A percentile compares a stretch with the other conserved stretches of the same genome.
Conservation (phyloP, 2,113 vertebrate species). For the Scophthalmus maximus region DNA sequence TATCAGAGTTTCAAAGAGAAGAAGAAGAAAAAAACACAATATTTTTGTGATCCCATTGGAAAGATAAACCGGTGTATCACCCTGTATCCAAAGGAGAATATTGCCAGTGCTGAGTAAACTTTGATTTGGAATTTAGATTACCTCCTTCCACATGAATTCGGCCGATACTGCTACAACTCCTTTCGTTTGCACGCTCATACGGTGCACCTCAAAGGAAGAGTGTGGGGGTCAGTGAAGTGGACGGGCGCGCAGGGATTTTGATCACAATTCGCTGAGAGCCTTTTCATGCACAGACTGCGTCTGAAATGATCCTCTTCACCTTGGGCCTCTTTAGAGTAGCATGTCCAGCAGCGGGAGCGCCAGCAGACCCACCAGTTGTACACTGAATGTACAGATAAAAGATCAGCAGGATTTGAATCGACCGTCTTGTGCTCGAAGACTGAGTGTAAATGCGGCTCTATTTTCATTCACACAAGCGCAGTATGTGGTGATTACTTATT, state of each 20-base stretch:
- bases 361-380: not conserved
- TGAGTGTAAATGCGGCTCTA: not conserved
- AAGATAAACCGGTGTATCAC: constrained; percentile 21
- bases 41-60: constrained; percentile 16
- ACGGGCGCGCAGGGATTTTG: no score
- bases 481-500: not conserved
- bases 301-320: constrained; percentile 32
- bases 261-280: no score
- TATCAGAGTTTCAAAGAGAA: constrained; percentile 11
- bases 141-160: not conserved
- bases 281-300: constrained; percentile 31
- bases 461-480: not conserved
- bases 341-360: not conserved
- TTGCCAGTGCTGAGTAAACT: not conserved
- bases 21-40: not conserved
- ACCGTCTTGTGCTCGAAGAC: no score
- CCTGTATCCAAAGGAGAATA: constrained; percentile 2
- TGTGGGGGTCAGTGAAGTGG: not conserved
- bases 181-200: not conserved
- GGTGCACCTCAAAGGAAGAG: not conserved
- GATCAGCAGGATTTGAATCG: not conserved
- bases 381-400: not conserved
- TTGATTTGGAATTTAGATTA: constrained; percentile 1
- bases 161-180: not conserved
- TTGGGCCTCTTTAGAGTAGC: constrained; percentile 4